Evolutionary conservation across 1,140 invertebrate species (phyloP), one percentile per base, ranked within the genome.

Genomic region (Probaryconus sp.): DNA sequence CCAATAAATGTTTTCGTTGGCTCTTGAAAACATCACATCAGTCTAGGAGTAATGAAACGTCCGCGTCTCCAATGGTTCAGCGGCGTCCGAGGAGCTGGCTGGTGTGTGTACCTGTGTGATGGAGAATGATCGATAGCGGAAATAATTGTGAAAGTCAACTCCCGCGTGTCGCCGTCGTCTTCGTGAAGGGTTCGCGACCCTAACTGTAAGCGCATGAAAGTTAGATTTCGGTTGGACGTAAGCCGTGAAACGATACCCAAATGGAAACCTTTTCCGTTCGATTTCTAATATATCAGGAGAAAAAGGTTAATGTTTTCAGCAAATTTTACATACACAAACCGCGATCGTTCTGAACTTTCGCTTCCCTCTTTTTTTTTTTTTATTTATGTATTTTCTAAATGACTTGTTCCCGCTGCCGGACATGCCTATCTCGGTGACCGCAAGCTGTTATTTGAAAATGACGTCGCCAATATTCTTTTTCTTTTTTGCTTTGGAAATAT

Each of bases 331-430:
- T 26, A 7, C n/a, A 16, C 28, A 51, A 13, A 4, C 18, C 24
- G 10, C 37, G 13, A 31, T 42, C 5, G 11, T 30, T n/a, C 5
- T 13, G 26, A 40, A 64, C 61, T 55, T 65, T 65, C 50, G 50
- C 40, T 64, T 11, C 18, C 31, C 31, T 26, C 2, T 2, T 6
- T 26, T 13, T 16, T 13, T 6, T 31, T 24, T 7, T 24, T 21
- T 42, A n/a, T n/a, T n/a, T n/a, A n/a, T n/a, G n/a, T n/a, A n/a
- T n/a, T 42, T 1, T 9, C 38, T 21, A 42, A 21, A 21, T 42
- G 11, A 35, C 18, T 10, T 20, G 10, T 18, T 10, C 38, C 7
- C 11, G 13, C 37, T 30, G 26, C 48, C 47, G 40, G 61, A 45
- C 50, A 45, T 42, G 42, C 33, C 31, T 26, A 42, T 65, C 38